Conservation (phyloP, 2,888 invertebrate species). For the Acanthosepion pharaonis region DNA sequence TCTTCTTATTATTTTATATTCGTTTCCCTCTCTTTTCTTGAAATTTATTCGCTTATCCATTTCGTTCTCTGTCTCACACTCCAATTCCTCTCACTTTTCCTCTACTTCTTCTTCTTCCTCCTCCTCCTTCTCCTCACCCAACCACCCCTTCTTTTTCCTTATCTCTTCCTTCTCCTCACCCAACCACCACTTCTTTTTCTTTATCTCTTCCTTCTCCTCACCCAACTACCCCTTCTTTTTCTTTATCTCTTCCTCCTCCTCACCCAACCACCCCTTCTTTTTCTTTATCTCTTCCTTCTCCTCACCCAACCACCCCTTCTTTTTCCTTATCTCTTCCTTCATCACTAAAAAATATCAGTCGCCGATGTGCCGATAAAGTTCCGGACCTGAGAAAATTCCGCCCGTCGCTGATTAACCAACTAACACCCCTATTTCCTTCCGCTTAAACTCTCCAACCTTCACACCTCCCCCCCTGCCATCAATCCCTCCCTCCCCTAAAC, state of each 20-base stretch:
- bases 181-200: not conserved
- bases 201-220: not conserved
- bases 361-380: not conserved
- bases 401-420: not conserved
- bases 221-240: not conserved
- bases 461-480: not conserved
- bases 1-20: not conserved
- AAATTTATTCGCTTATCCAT: not conserved
- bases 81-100: not conserved
- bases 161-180: not conserved
- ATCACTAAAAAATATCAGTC: not conserved
- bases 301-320: not conserved
- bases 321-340: not conserved
- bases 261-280: too few species aligned
- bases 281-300: not conserved
- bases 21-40: not conserved
- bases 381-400: slow-evolving; percentile 33
- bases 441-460: slow-evolving; percentile 10
- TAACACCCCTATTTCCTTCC: slow-evolving; percentile 23
- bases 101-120: not conserved
- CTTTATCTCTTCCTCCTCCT: not conserved
- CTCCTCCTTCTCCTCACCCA: not conserved
- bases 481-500: not conserved
- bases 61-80: not conserved
- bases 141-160: not conserved